These are phyloP conservation scores for Zaprionus inermis DNA, from an alignment of 1,140 invertebrate species.

Conservation along the genomic window DNA sequence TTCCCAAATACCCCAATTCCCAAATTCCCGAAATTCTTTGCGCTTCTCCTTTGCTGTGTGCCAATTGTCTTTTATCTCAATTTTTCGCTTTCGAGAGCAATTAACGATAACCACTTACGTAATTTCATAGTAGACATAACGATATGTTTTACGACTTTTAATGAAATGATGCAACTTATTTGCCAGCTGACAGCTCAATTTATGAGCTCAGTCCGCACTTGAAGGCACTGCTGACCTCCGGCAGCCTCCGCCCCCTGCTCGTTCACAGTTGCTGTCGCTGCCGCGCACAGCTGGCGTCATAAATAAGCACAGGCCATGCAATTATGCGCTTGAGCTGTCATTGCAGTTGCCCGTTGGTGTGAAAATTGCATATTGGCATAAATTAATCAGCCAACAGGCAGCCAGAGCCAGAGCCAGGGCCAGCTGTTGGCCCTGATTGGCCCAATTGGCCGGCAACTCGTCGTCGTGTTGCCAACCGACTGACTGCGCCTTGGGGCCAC, in stretches of 20 bases:
- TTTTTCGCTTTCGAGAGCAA: conserved; percentile 30
- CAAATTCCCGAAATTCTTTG: conserved; percentile 14
- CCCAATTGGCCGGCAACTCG: conserved; percentile 47
- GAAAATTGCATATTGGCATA: conserved; percentile 81
- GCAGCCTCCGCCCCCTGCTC: conserved; percentile 1
- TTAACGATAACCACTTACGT: conserved; percentile 50
- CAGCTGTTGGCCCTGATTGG: conserved; percentile 64
- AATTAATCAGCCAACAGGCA: conserved; percentile 67
- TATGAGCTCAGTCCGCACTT: conserved; percentile 57
- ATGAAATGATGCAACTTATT: conserved; percentile 75
- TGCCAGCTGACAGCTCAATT: conserved; percentile 77
- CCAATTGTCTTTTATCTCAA: conserved; percentile 19
- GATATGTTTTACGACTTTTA: conserved; percentile 44
- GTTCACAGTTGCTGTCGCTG: neutral
- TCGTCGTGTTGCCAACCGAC: conserved; percentile 25
- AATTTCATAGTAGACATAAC: conserved; percentile 14
- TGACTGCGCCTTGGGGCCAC: conserved; percentile 30
- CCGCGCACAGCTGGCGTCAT: conserved; percentile 46
- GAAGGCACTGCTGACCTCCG: conserved; percentile 20
- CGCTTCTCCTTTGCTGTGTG: conserved; percentile 8
- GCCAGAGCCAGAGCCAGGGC: conserved; percentile 30
- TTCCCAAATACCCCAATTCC: conserved; percentile 39
- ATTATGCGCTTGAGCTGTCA: conserved; percentile 79
- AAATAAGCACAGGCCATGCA: conserved; percentile 71
- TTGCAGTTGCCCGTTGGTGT: conserved; percentile 73